Evolutionary conservation across 1,140 invertebrate genomes (phyloP), one percentile per base, ranked within the genome.

Genomic region (Drosophila navojoa): DNA sequence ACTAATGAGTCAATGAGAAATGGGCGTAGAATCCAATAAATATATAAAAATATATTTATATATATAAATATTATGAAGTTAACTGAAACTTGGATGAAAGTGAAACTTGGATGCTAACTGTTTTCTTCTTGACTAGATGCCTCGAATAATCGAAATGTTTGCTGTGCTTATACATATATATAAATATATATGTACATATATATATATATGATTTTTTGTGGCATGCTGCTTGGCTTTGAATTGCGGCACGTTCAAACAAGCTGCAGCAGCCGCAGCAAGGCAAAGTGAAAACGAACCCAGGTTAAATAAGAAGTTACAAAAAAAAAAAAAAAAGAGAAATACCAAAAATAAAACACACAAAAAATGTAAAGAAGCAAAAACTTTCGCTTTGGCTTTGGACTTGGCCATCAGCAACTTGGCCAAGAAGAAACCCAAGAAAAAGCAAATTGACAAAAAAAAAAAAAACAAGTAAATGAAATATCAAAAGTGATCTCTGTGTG

Each of bases 361-460:
- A 69, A 55, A 69, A 75, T 38, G 38, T 29, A 62, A 55, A 47
- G 55, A 74, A 67, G 74, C 61, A 71, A 79, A 84, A 84, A 84
- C 80, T 82, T 82, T 82, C 80, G 80, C 80, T 82, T 79, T 76
- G 79, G 79, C 80, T 84, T 84, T 84, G 80, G 80, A 77, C 80
- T 84, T 84, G 80, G 80, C 80, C 80, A 84, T 79, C 72, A 68
- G 38, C 61, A 52, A 16, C n/a, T 32, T 29, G 49, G 42, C 45
- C 32, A 58, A 40, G 27, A 29, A 57, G 66, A 49, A 66, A 81
- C 22, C 11, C 45, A 54, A 71, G 27, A 22, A 67, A 54, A 53
- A 13, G 47, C 32, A 76, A 54, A 53, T 35, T 35, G 63, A 68
- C 29, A 67, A 45, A 35, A 54, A 22, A 50, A 35, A 25, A 54